Base-by-base conservation (phyloP, 2,888 invertebrate genomes). In the Coecobrya sp. region DNA sequence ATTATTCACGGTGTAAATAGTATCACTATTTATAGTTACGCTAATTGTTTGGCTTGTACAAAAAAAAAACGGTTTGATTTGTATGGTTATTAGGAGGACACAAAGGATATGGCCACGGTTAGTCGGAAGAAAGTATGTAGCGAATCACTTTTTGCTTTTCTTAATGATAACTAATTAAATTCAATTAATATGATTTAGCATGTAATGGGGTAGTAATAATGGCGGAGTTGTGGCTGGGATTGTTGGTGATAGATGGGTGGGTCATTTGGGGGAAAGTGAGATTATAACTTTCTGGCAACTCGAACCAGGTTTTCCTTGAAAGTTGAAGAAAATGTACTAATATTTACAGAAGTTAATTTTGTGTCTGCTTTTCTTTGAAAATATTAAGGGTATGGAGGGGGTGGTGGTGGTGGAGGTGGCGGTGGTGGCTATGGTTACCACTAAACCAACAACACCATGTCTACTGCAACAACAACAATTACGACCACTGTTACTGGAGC, bases 351-450 rank as follows among this genome's bases (percentile, higher is more conserved):
- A 13, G 11, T 49, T 49, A 49, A 49, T 10, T 13, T 49, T 36
- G 36, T 7, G 36, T 36, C 36, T 36, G 7, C 2, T 49, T 49
- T 13, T 49, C 49, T 49, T 49, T 7, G 1, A 49, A 7, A 7
- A 7, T 89, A 73, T 55, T n/a, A 85, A 79, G 93, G 93, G 68
- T 87, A 91, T 52, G 93, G 93, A n/a, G 87, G 88, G 22, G 93
- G 93, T 25, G 92, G 93, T 13, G 92, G 93, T 62, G 92, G 92
- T 36, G 91, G 89, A 11, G 92, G 91, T 16, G 93, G n/a, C n/a
- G n/a, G 93, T 49, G 93, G 93, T 55, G 93, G 93, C 19, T 88
- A 88, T 79, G 93, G 93, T 65, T 85, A 86, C 65, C 85, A 91
- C 70, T 91, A 91, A 82, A 16, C 45, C 55, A 16, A 16, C 59